Base-by-base conservation (phyloP, 2,113 vertebrate genomes). In the Dasyornis broadbenti region DNA sequence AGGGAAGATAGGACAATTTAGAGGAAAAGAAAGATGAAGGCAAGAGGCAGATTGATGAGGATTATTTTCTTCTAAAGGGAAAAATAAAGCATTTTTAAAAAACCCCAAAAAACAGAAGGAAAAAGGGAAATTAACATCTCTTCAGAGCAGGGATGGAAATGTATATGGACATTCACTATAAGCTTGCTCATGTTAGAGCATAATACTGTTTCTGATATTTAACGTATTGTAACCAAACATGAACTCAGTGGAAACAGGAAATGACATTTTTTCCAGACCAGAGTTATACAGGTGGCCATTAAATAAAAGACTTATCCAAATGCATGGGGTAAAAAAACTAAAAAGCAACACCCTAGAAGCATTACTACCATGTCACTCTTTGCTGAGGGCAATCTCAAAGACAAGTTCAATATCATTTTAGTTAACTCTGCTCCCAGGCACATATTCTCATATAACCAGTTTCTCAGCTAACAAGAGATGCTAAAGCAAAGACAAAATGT, bases 241-340 rank as follows among this genome's bases (percentile, higher is more conserved):
- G 20, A 80, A 70, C 23, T 72, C 35, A 27, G 63, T 57, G 39
- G 68, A 86, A 79, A 80, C 9, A 37, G 49, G 40, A 86, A 84
- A 70, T n/a, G 8, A 27, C 8, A 8, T 33, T 75, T 93, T 87
- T 95, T 35, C 80, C 31, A 26, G 37, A 71, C 11, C 28, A 60
- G 18, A 39, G 37, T 3, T 78, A 19, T 40, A 26, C 17, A 71
- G 35, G 33, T 23, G 4, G 64, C 73, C 30, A 47, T 63, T 80
- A 80, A 76, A 88, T 95, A 54, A 93, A 94, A 90, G 71, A 89
- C 57, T 89, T 86, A 52, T 15, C 39, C 78, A 91, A 82, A 89
- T 85, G 42, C 56, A 69, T 33, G 47, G 85, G 66, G n/a, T 83
- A 82, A 90, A 84, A 86, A 84, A 73, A 16, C 3, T 21, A 33